Base-by-base conservation (phyloP, 2,888 invertebrate genomes). In the Pseudoips prasinana region DNA sequence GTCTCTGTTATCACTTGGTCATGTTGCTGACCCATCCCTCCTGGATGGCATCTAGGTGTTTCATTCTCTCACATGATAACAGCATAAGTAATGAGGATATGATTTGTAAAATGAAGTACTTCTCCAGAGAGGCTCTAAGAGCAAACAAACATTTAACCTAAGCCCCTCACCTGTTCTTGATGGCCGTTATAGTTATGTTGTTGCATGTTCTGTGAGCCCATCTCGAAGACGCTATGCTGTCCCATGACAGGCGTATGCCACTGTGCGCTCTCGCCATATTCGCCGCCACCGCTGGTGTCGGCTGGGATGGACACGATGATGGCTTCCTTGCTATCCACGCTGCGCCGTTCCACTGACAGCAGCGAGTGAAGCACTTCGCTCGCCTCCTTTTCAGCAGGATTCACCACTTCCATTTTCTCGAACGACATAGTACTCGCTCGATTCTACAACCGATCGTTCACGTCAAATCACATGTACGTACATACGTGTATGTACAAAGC, bases 341-440 rank as follows among this genome's bases (percentile, higher is more conserved):
- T 92, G 25, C 92, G 90, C 17, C 92, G 81, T 70, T 92, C 92
- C 46, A 92, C 92, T 5, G 92, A 92, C 33, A 93, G 74, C 43
- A 93, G 74, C 8, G 92, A 92, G 67, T 92, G 92, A 32, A 93
- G 79, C 24, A 93, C 92, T 77, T 93, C 93, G 62, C 92, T 93
- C 9, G 93, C 93, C 71, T 93, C 93, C 72, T 92, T 92, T 77
- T 92, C 93, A 19, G 92, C 92, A 41, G 91, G 90, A 70, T 92
- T 92, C 53, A 92, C 92, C 57, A 89, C 89, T 67, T 91, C 90
- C 91, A 92, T 91, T 79, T 90, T 89, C 64, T 87, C 85, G 72
- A 80, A 89, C 54, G 86, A 86, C 87, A 89, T 85, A 57, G 55
- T 60, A 67, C 60, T 60, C 58, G 70, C 67, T 74, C 71, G 70